These are phyloP conservation scores for Struthidea cinerea DNA, from an alignment of 2,113 vertebrate species.

Conservation along the genomic window DNA sequence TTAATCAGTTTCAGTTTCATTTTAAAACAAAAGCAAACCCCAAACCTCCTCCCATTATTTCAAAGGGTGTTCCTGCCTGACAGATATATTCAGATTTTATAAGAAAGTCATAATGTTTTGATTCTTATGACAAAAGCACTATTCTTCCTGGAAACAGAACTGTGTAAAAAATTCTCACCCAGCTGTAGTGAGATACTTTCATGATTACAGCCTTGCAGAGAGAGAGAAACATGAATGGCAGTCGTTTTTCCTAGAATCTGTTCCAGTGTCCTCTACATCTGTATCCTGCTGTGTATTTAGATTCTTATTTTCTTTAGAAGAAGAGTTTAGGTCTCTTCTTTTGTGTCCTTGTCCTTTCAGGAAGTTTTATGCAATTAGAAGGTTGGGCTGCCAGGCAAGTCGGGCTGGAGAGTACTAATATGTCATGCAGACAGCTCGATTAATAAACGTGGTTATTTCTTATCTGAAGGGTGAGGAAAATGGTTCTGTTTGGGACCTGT, in stretches of 20 bases:
- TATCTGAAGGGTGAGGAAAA: background rate
- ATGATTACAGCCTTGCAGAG: background rate
- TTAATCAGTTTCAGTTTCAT: background rate
- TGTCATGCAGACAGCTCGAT: background rate
- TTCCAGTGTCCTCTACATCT: background rate
- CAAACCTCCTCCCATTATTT: background rate
- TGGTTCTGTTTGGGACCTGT: background rate
- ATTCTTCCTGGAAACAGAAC: background rate
- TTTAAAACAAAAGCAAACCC: background rate
- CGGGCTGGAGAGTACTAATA: background rate
- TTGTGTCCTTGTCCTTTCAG: background rate
- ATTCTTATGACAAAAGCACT: background rate
- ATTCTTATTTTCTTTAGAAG: background rate
- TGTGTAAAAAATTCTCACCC: background rate
- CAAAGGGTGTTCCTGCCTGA: background rate
- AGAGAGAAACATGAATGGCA: background rate
- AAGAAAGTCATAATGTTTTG: background rate
- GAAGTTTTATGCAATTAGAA: background rate
- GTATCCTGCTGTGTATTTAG: background rate
- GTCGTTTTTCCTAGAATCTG: background rate
- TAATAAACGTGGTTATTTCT: background rate
- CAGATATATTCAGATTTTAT: background rate
- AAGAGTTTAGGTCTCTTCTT: background rate
- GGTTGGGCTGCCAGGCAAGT: background rate
- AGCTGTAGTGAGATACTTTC: background rate